Percentiles rank a stretch among this genome's conserved stretches.
These are phyloP conservation scores for Agrilus cyanescens DNA, from an alignment of 2,888 invertebrate genomes.

Conservation along the genomic window DNA sequence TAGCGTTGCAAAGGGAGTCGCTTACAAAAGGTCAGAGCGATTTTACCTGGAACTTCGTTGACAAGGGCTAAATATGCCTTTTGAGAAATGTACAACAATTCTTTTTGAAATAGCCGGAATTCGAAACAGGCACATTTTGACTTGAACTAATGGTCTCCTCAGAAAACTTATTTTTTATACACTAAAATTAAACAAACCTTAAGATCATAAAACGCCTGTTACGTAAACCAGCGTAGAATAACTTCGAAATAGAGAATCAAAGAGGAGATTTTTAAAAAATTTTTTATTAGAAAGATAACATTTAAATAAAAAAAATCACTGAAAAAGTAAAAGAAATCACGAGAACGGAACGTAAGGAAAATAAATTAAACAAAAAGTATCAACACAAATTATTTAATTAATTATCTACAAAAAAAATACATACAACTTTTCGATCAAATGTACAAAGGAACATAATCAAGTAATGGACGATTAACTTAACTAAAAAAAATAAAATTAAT, in stretches of 20 bases:
- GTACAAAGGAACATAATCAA: conserved; percentile 5
- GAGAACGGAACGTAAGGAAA: conserved; percentile 9
- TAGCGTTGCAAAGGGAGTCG: conserved; percentile 29
- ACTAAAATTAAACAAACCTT: no score
- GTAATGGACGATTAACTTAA: conserved; percentile 4
- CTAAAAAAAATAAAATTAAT: conserved; percentile 5
- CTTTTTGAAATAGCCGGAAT: conserved; percentile 1
- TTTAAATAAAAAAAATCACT: no score
- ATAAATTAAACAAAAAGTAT: conserved; percentile 15
- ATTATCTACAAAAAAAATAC: conserved; percentile 15
- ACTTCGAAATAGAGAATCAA: neutral
- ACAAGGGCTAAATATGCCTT: conserved; percentile 23
- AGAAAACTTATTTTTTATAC: no score
- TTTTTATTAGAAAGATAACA: no score
- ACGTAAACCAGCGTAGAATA: conserved; percentile 6
- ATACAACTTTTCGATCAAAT: conserved; percentile 8
- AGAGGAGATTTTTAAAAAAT: neutral
- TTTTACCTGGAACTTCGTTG: conserved; percentile 30
- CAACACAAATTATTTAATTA: conserved; percentile 18
- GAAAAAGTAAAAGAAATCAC: no score
- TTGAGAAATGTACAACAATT: conserved; percentile 21
- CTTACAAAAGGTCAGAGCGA: conserved; percentile 27
- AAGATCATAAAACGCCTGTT: conserved; percentile 11
- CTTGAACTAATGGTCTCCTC: no score
- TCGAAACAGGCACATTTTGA: conserved; percentile 12